Percentiles rank a stretch among this genome's conserved stretches.
Evolutionary conservation across 2,888 invertebrate genomes (phyloP).

Genomic region (Timandra comae): DNA sequence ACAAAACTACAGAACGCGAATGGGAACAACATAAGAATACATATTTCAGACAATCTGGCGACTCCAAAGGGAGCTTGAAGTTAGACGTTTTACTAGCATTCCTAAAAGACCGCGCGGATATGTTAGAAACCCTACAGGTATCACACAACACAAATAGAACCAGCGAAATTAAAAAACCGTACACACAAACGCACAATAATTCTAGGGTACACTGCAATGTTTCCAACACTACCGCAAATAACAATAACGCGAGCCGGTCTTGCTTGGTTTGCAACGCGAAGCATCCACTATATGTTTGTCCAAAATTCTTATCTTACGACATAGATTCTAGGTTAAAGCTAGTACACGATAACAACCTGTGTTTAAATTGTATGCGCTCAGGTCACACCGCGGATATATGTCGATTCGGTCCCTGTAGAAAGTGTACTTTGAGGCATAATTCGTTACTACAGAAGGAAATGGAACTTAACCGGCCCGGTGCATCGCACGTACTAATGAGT

Average conservation of each 20-base stretch:
- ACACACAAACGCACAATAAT: background rate
- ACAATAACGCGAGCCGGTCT: background rate
- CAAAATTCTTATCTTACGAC: background rate
- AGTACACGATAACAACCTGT: slow-evolving; percentile 8
- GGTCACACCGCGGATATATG: slow-evolving; percentile 12
- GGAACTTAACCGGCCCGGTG: background rate
- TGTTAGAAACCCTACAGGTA: too few relatives aligned
- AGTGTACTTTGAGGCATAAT: slow-evolving; percentile 19
- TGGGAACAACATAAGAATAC: slow-evolving; percentile 14
- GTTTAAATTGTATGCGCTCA: slow-evolving; percentile 8
- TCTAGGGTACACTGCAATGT: background rate
- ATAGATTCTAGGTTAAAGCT: slow-evolving; percentile 4
- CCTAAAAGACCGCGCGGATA: slow-evolving; percentile 7
- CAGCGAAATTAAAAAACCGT: background rate
- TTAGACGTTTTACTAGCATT: background rate
- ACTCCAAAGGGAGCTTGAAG: too few relatives aligned
- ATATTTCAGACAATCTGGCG: too few relatives aligned
- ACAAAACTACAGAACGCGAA: too few relatives aligned
- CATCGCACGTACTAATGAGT: background rate
- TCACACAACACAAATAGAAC: background rate
- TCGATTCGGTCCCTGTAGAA: slow-evolving; percentile 15
- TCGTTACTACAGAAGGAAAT: slow-evolving; percentile 15
- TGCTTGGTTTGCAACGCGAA: background rate
- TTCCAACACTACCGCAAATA: background rate
- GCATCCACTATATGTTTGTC: background rate